These are phyloP conservation scores for Gonatopus flavifemur DNA, from an alignment of 1,140 invertebrate species.

Conservation along the genomic window DNA sequence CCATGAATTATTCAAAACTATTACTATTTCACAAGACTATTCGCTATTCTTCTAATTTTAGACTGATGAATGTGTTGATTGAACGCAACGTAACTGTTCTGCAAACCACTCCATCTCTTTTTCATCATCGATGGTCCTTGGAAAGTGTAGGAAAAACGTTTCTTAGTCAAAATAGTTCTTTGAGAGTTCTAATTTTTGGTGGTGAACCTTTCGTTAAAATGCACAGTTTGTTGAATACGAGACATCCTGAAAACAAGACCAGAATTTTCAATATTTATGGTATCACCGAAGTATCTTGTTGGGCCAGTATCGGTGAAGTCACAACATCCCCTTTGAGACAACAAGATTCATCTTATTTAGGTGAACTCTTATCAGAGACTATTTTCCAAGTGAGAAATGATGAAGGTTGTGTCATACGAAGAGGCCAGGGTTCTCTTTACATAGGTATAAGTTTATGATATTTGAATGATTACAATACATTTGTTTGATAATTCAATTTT, in stretches of 20 bases:
- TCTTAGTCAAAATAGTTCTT: conserved; percentile 56
- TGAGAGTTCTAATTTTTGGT: conserved; percentile 65
- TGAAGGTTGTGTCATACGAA: conserved; percentile 30
- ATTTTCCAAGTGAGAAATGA: conserved; percentile 58
- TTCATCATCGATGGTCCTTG: conserved; percentile 62
- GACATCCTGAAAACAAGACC: conserved; percentile 58
- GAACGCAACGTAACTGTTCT: conserved; percentile 64
- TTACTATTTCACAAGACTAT: background rate
- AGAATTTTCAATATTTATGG: conserved; percentile 78
- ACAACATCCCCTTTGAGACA: conserved; percentile 39
- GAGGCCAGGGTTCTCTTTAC: conserved; percentile 62
- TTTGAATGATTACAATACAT: conserved; percentile 3
- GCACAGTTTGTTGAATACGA: conserved; percentile 54
- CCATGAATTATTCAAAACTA: background rate
- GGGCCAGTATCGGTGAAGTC: conserved; percentile 70
- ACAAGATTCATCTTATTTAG: conserved; percentile 51
- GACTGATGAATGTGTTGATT: conserved; percentile 53
- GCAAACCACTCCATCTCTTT: conserved; percentile 77
- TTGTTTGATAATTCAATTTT: conserved; percentile 36
- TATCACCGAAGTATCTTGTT: conserved; percentile 82
- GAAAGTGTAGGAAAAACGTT: conserved; percentile 61
- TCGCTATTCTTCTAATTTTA: conserved; percentile 4
- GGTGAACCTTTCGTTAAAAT: conserved; percentile 64
- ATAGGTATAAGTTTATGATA: conserved; percentile 56
- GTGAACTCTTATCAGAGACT: conserved; percentile 65